Conservation (phyloP, 23 tunicate species). For the Ascidia mentula region DNA sequence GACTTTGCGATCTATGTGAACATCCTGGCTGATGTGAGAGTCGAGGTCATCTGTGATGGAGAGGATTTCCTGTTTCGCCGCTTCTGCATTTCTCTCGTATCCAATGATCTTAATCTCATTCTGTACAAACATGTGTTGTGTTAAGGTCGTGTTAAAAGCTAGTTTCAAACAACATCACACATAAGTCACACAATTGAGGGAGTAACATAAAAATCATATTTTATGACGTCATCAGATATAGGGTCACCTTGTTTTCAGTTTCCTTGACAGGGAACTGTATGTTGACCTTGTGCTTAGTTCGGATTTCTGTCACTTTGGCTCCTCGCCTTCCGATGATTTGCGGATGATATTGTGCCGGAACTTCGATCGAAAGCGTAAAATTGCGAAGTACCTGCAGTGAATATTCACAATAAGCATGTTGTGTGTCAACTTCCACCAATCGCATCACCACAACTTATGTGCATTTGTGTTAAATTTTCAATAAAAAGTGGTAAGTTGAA, state of each 20-base stretch:
- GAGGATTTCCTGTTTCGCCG: slow-evolving; percentile 69
- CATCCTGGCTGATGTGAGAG: slow-evolving; percentile 95
- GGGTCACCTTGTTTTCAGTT: slow-evolving; percentile 39
- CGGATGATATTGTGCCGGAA: slow-evolving; percentile 60
- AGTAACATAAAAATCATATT: too few species aligned
- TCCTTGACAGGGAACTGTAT: slow-evolving; percentile 86
- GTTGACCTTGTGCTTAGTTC: slow-evolving; percentile 75
- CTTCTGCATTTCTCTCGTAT: slow-evolving; percentile 81
- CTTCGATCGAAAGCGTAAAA: slow-evolving; percentile 63
- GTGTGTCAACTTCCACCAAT: too few species aligned
- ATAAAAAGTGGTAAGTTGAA: not conserved
- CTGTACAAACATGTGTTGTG: too few species aligned
- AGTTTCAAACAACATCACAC: too few species aligned
- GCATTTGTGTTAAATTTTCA: not conserved
- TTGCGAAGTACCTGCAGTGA: slow-evolving; percentile 65
- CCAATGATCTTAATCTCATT: slow-evolving; percentile 88
- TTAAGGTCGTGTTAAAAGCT: too few species aligned
- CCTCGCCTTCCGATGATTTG: slow-evolving; percentile 92
- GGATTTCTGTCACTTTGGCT: slow-evolving; percentile 60
- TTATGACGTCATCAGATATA: too few species aligned
- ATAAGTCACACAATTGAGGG: too few species aligned
- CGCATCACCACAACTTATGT: not conserved
- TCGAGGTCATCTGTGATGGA: slow-evolving; percentile 74
- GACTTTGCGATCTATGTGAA: slow-evolving; percentile 86
- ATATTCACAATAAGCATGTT: too few species aligned